phyloP scores from a whole-genome alignment of 2,888 invertebrate genomes.

The Dolichomitus sp. region DNA sequence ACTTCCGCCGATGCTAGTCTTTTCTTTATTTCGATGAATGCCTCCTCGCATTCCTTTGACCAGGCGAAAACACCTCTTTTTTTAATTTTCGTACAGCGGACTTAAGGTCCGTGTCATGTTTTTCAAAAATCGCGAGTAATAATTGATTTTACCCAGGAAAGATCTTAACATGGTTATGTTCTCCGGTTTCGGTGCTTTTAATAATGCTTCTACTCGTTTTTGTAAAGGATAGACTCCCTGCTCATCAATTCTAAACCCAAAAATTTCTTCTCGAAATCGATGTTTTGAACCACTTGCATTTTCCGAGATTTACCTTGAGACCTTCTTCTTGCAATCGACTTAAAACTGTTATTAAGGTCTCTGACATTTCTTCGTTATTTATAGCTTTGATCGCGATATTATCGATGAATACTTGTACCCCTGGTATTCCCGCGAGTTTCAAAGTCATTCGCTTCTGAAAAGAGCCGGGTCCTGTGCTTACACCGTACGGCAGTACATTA shows the following conservation, averaged over 20 bases:
- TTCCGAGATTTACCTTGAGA: constrained; percentile 25
- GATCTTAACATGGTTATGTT: constrained; percentile 33
- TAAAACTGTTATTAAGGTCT: constrained; percentile 11
- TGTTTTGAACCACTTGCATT: constrained; percentile 33
- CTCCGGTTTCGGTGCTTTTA: constrained; percentile 23
- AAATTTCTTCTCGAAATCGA: constrained; percentile 32
- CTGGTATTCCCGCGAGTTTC: constrained; percentile 43
- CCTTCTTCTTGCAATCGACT: constrained; percentile 38
- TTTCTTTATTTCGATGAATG: constrained; percentile 25
- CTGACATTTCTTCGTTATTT: constrained; percentile 15
- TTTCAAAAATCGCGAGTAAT: constrained; percentile 34
- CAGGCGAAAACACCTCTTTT: constrained; percentile 5
- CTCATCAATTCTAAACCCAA: constrained; percentile 23
- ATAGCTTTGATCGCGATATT: constrained; percentile 39
- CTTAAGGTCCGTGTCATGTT: constrained; percentile 23
- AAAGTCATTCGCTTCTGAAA: constrained; percentile 59
- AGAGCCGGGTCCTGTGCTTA: constrained; percentile 49
- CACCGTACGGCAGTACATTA: constrained; percentile 39
- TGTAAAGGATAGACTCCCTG: constrained; percentile 4
- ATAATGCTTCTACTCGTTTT: constrained; percentile 28
- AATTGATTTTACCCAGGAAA: constrained; percentile 33
- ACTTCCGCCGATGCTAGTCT: too few species aligned
- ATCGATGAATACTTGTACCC: constrained; percentile 42
- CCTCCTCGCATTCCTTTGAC: constrained; percentile 26
- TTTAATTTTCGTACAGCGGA: constrained; percentile 33